A percentile compares a stretch with the other conserved stretches of the same genome.
Conservation (phyloP, 2,888 invertebrate genomes). For the Thymelicus lineola region DNA sequence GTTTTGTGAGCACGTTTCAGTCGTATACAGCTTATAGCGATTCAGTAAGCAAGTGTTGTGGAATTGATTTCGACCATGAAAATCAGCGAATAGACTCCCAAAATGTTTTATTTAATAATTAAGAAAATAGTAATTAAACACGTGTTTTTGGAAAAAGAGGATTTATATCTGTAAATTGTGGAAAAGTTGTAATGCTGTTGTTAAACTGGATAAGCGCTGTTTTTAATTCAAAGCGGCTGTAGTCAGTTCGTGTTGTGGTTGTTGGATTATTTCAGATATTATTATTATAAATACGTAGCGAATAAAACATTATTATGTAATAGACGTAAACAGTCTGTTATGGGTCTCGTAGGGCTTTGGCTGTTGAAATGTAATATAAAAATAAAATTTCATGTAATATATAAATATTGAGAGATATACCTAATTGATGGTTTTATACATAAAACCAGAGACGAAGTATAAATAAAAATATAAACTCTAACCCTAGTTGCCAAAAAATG, state of each 20-base stretch:
- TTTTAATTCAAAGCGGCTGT: not conserved
- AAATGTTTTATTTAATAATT: not conserved
- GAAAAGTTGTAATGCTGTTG: not conserved
- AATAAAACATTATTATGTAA: not conserved
- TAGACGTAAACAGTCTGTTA: conserved; percentile 6
- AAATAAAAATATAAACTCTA: not conserved
- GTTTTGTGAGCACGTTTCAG: not conserved
- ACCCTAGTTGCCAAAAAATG: not conserved
- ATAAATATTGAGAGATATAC: not conserved
- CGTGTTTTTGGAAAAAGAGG: not conserved
- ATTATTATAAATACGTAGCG: conserved; percentile 6
- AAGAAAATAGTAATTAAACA: not conserved
- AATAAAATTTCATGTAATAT: not conserved
- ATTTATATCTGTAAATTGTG: not conserved
- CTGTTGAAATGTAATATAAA: not conserved
- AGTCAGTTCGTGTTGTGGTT: conserved; percentile 10
- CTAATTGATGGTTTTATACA: not conserved
- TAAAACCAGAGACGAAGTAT: too few relatives aligned
- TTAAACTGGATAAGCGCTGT: not conserved
- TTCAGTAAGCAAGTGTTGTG: not conserved
- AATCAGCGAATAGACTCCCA: not conserved
- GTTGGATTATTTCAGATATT: conserved; percentile 13
- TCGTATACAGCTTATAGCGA: conserved; percentile 3
- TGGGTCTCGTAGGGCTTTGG: not conserved
- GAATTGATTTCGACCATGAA: not conserved